phyloP scores from a whole-genome alignment of 2,888 invertebrate species.

The Priapulus caudatus region DNA sequence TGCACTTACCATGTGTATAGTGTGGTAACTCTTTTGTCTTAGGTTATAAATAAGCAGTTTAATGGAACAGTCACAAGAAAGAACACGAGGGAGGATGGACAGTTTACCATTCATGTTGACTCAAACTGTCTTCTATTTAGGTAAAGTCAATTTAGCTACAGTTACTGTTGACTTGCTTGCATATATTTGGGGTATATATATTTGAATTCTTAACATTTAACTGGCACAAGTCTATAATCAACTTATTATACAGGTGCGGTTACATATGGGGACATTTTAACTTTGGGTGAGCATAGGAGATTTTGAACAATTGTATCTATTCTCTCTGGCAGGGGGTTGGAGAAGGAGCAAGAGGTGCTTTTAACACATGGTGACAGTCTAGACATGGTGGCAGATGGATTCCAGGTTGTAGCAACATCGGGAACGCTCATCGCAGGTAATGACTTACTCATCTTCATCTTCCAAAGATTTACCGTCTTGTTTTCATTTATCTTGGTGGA shows the following conservation, averaged over 20 bases:
- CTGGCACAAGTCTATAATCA: constrained; percentile 24
- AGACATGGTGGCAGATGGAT: constrained; percentile 73
- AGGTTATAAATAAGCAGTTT: constrained; percentile 95
- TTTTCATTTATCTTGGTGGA: too few species aligned
- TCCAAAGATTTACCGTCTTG: too few species aligned
- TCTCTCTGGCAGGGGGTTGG: constrained; percentile 77
- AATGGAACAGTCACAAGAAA: constrained; percentile 80
- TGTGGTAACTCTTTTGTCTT: constrained; percentile 14
- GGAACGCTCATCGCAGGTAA: constrained; percentile 39
- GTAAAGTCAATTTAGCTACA: constrained; percentile 47
- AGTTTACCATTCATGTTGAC: constrained; percentile 76
- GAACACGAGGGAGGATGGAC: constrained; percentile 83
- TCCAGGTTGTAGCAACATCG: constrained; percentile 63
- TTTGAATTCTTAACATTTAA: too few species aligned
- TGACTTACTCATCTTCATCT: too few species aligned
- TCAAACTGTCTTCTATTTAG: constrained; percentile 78
- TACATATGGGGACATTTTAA: too few species aligned
- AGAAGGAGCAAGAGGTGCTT: constrained; percentile 73
- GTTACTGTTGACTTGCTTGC: background rate
- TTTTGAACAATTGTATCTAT: too few species aligned
- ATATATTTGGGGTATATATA: too few species aligned
- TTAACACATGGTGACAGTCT: constrained; percentile 96
- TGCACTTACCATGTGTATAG: too few species aligned
- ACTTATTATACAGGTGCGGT: constrained; percentile 7
- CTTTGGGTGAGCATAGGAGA: too few species aligned